Percentiles rank a stretch among this genome's conserved stretches.
Conservation (phyloP, 1,140 invertebrate genomes). For the Armadillidium nasatum region DNA sequence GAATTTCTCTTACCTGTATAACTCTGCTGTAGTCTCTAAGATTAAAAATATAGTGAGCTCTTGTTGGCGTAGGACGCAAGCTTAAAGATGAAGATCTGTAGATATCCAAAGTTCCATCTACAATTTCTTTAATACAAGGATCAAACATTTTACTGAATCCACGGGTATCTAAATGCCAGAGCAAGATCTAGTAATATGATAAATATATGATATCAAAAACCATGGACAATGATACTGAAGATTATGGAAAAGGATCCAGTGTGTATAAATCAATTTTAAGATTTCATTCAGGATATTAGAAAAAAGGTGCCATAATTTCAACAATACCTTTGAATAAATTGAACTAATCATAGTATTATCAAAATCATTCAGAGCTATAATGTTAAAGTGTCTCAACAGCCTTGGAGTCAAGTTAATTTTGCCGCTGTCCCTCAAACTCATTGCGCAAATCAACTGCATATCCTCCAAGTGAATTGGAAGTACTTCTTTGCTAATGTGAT, state of each 20-base stretch:
- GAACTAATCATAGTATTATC: constrained; percentile 73
- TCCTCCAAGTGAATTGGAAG: constrained; percentile 79
- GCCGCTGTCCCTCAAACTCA: constrained; percentile 77
- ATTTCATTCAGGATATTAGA: too few relatives aligned
- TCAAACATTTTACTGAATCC: constrained; percentile 95
- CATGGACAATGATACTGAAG: background rate
- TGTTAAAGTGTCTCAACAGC: constrained; percentile 86
- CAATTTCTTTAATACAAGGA: constrained; percentile 83
- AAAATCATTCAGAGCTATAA: constrained; percentile 84
- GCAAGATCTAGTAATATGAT: constrained; percentile 64
- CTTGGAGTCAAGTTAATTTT: constrained; percentile 77
- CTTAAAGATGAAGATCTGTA: constrained; percentile 78
- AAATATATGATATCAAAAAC: background rate
- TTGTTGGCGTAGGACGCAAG: constrained; percentile 77
- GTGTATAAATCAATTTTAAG: background rate
- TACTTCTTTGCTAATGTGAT: constrained; percentile 77
- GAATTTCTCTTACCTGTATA: constrained; percentile 65
- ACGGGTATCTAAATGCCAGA: constrained; percentile 89
- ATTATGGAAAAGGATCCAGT: background rate
- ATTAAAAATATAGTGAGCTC: constrained; percentile 93
- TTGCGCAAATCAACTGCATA: constrained; percentile 78
- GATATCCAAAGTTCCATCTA: constrained; percentile 75
- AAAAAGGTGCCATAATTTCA: too few relatives aligned
- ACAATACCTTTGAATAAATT: constrained; percentile 64
- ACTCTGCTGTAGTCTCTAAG: constrained; percentile 89